phyloP scores from a whole-genome alignment of 2,797 vertebrate species.

The Antrozous pallidus region DNA sequence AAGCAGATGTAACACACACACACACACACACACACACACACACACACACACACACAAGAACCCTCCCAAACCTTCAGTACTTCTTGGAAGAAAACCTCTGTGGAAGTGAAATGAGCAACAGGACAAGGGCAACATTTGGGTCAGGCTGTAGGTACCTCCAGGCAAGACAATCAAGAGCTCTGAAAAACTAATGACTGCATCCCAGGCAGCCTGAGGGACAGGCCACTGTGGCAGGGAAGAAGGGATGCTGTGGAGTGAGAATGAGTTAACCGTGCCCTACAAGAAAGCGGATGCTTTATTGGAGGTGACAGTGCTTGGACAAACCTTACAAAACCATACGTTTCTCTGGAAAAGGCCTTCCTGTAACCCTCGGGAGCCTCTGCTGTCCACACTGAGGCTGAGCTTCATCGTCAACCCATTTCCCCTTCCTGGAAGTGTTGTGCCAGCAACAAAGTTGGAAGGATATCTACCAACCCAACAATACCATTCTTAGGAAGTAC shows the following conservation, averaged over 20 bases:
- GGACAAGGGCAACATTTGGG: conserved; percentile 11
- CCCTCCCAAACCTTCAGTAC: background rate
- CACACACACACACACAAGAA: too few relatives aligned
- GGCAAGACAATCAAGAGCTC: background rate
- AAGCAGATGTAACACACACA: conserved; percentile 22
- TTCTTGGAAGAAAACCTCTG: conserved; percentile 34
- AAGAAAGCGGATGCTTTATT: background rate
- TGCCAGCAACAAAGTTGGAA: background rate
- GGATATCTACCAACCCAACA: background rate
- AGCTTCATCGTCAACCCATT: background rate
- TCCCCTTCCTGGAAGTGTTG: background rate
- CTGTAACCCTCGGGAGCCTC: background rate
- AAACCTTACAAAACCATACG: background rate
- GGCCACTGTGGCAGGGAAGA: background rate
- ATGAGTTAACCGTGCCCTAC: background rate
- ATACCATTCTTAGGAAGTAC: background rate
- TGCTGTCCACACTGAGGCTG: background rate
- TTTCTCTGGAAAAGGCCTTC: background rate
- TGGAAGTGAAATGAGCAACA: conserved; percentile 3
- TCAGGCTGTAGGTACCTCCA: background rate
- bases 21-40: too few relatives aligned
- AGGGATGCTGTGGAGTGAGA: conserved; percentile 5
- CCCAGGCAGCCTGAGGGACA: background rate
- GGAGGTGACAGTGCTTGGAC: background rate
- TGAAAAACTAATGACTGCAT: background rate